Percentiles rank a stretch among this genome's conserved stretches.
These are phyloP conservation scores for Lypha dubia DNA, from an alignment of 2,888 invertebrate genomes.

Conservation along the genomic window DNA sequence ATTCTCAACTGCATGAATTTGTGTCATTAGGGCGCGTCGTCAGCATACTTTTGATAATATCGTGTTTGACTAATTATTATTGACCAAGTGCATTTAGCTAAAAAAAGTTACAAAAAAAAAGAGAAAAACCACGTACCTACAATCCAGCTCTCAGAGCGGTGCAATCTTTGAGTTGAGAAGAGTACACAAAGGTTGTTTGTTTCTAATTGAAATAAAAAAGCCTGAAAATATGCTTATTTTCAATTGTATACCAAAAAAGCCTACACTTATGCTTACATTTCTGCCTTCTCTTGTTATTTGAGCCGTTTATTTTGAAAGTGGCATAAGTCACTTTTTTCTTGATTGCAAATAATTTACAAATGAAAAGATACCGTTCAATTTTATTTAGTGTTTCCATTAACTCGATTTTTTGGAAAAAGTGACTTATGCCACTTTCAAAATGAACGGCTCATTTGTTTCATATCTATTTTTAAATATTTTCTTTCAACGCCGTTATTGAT, in stretches of 20 bases:
- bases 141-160: neutral
- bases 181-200: conserved; percentile 18
- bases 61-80: conserved; percentile 78
- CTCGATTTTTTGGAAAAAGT: no score
- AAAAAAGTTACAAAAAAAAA: neutral
- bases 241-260: conserved; percentile 20
- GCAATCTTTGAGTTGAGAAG: conserved; percentile 1
- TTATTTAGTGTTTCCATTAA: no score
- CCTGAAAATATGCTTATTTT: conserved; percentile 57
- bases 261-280: conserved; percentile 54
- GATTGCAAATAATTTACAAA: no score
- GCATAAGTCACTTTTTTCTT: no score
- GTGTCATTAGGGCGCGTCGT: conserved; percentile 80
- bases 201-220: neutral
- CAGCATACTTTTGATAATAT: conserved; percentile 65
- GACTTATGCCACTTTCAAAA: no score
- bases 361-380: no score
- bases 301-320: no score
- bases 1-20: conserved; percentile 73
- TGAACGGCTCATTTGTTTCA: no score
- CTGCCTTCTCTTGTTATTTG: conserved; percentile 2
- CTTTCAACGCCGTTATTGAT: conserved; percentile 18
- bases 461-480: conserved; percentile 11
- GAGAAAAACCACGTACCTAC: neutral
- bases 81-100: conserved; percentile 73